These are phyloP conservation scores for Mesembrinibis cayennensis DNA, from an alignment of 2,113 vertebrate species.

Conservation along the genomic window DNA sequence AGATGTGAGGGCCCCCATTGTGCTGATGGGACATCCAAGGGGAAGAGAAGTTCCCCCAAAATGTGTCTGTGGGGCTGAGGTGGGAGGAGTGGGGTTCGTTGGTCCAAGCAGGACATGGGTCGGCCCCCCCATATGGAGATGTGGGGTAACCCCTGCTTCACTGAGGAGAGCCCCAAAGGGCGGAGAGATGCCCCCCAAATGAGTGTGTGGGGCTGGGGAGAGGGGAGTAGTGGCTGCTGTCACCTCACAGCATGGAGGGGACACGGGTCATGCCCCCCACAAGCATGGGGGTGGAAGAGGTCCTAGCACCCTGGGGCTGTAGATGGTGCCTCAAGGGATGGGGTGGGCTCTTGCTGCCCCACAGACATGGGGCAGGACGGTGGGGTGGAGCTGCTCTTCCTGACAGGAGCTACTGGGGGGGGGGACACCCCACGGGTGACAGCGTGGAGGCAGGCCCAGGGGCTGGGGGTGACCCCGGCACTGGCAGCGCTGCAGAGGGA, in stretches of 20 bases:
- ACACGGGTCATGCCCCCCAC: neutral
- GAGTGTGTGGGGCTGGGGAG: neutral
- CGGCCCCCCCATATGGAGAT: neutral
- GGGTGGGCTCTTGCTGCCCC: neutral
- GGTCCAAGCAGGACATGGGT: neutral
- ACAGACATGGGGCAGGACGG: neutral
- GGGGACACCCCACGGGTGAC: neutral
- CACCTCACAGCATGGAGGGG: neutral
- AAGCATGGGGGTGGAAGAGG: neutral
- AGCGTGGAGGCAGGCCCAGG: fast-evolving
- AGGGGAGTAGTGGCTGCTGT: neutral
- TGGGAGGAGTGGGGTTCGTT: neutral
- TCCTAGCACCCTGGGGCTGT: neutral
- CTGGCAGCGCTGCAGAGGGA: neutral
- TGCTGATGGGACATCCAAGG: neutral
- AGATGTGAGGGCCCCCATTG: neutral
- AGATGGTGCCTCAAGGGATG: neutral
- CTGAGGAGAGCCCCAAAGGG: neutral
- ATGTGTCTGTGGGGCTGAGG: neutral
- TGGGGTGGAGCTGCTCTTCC: neutral
- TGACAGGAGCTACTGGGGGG: neutral
- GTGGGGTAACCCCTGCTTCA: neutral
- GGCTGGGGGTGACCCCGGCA: neutral
- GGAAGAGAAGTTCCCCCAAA: neutral
- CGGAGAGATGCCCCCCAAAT: neutral